Evolutionary conservation across 2,797 vertebrate species (phyloP), one percentile per base, ranked within the genome.

Genomic region (Xenentodon cancila): DNA sequence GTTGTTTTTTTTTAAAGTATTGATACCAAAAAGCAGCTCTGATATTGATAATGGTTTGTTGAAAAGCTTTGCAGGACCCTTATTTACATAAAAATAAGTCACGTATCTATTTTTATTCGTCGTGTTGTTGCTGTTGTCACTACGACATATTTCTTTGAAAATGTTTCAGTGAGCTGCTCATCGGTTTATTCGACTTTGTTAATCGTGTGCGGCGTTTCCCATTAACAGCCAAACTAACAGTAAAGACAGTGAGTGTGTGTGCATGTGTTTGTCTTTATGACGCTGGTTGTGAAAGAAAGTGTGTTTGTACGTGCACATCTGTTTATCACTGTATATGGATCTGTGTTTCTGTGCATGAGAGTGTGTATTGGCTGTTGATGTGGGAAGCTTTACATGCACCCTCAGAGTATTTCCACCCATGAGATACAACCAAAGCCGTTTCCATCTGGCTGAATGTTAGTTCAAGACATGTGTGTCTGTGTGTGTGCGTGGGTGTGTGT

Each of bases 371-470:
- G 61, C 34, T 64, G 58, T 56, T 63, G 60, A 80, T 79, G 69
- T 18, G 22, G 53, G 60, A 70, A 44, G n/a, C 48, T 59, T 65
- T 65, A 61, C 59, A 75, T 65, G 46, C 27, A 46, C 51, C 71
- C 73, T 61, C 43, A 64, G 71, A 73, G 55, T 60, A 73, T 83
- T 81, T 65, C 25, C 32, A 69, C 73, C 71, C 75, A 56, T 68
- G 62, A 84, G 73, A 76, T 79, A 81, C 57, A 80, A 71, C 53
- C 66, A 80, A 77, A 81, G 59, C 54, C 59, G 64, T 79, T 72
- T 83, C 79, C 80, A 80, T 79, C 77, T 82, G 76, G 77, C 66
- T 82, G 79, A 81, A 80, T 77, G 69, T 81, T 77, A 66, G 71
- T 75, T 76, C 49, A 76, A 68, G 68, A 75, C n/a, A 21, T 67